These are phyloP conservation scores for Dryobota labecula DNA, from an alignment of 2,888 invertebrate species.

Conservation along the genomic window DNA sequence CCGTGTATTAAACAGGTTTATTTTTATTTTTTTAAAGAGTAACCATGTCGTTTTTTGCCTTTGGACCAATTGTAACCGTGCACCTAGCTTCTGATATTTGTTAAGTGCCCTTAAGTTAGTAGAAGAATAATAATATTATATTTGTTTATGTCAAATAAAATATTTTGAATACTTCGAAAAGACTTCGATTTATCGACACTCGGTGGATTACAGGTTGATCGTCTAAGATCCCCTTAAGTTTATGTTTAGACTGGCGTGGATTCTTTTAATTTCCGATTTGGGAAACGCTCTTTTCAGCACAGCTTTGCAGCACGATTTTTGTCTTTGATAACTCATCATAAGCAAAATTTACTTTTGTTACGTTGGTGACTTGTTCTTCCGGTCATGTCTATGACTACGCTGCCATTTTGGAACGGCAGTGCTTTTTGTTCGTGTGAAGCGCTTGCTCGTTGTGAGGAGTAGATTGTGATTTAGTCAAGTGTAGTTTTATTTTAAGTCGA, in stretches of 20 bases:
- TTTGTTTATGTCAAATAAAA: background rate
- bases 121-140: too few relatives aligned
- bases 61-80: too few relatives aligned
- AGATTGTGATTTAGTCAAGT: conserved; percentile 88
- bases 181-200: background rate
- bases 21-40: too few relatives aligned
- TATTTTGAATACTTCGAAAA: background rate
- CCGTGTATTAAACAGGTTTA: too few relatives aligned
- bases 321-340: conserved; percentile 42
- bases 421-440: conserved; percentile 91
- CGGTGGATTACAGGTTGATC: background rate
- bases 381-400: conserved; percentile 85
- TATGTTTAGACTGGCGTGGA: background rate
- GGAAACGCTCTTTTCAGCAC: background rate
- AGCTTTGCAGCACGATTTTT: conserved; percentile 1
- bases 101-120: too few relatives aligned
- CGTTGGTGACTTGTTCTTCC: conserved; percentile 81
- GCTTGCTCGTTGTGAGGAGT: conserved; percentile 89
- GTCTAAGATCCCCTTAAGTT: background rate
- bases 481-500: conserved; percentile 90
- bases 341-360: conserved; percentile 41
- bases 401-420: conserved; percentile 90
- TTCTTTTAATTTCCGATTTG: background rate
- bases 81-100: too few relatives aligned
- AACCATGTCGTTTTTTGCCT: too few relatives aligned